Evolutionary conservation across 2,113 vertebrate species (phyloP).

Genomic region (Hassar affinis): DNA sequence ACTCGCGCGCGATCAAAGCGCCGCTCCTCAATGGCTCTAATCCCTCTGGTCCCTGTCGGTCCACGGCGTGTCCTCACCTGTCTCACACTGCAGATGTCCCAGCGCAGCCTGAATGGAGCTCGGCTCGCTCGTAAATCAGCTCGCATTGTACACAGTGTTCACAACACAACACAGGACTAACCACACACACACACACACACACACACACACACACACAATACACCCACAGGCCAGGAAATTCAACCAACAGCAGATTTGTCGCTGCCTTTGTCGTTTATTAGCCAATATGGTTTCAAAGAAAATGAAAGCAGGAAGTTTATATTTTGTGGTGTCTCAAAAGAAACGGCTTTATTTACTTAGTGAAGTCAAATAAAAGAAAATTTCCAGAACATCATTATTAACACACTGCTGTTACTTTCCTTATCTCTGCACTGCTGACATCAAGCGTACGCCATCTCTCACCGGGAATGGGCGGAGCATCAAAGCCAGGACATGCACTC

Average conservation of each 20-base stretch:
- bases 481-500: too few species aligned
- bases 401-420: background rate
- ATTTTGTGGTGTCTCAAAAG: background rate
- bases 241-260: slow-evolving; percentile 18
- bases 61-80: slow-evolving; percentile 23
- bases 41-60: slow-evolving; percentile 25
- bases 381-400: background rate
- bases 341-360: background rate
- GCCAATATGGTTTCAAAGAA: background rate
- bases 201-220: slow-evolving; percentile 3
- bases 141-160: slow-evolving; percentile 8
- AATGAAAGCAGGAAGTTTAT: slow-evolving; percentile 32
- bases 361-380: background rate
- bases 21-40: slow-evolving; percentile 13
- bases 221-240: slow-evolving; percentile 26
- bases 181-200: background rate
- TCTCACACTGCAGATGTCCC: slow-evolving; percentile 20
- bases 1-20: slow-evolving; percentile 14
- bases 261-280: slow-evolving; percentile 1
- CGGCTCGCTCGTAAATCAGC: slow-evolving; percentile 9
- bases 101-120: slow-evolving; percentile 9
- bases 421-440: background rate
- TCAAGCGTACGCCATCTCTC: background rate
- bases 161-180: slow-evolving; percentile 2
- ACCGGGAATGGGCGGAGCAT: background rate